Evolutionary conservation across 2,888 invertebrate species (phyloP).

Genomic region (Autographa pulchrina): DNA sequence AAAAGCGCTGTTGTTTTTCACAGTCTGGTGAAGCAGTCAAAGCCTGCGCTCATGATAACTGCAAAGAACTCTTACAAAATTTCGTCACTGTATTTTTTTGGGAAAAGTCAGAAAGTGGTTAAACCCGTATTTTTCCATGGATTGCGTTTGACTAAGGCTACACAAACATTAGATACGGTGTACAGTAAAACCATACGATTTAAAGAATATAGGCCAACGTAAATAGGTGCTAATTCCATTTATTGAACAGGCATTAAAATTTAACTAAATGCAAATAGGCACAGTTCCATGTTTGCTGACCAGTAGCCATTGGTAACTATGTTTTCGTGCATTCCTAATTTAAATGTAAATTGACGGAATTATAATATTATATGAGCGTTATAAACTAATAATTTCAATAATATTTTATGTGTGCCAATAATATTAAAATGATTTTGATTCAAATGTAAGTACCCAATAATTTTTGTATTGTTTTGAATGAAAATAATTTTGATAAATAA

Average conservation of each 20-base stretch:
- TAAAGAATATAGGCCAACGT: background rate
- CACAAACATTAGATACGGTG: background rate
- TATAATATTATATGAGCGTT: constrained; percentile 15
- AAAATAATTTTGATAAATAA: too few relatives aligned
- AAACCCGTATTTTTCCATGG: too few relatives aligned
- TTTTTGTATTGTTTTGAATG: too few relatives aligned
- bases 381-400: background rate
- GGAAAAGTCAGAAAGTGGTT: too few relatives aligned
- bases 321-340: constrained; percentile 49
- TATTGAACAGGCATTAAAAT: constrained; percentile 17
- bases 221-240: constrained; percentile 14
- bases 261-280: constrained; percentile 42
- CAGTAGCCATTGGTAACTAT: constrained; percentile 11
- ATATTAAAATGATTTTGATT: background rate
- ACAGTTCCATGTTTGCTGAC: constrained; percentile 17
- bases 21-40: too few relatives aligned
- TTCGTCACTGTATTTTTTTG: too few relatives aligned
- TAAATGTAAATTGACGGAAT: constrained; percentile 54
- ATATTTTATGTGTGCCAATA: background rate
- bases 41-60: too few relatives aligned
- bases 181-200: background rate
- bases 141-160: too few relatives aligned
- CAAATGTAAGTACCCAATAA: too few relatives aligned
- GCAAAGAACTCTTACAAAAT: too few relatives aligned
- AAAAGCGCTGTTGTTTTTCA: too few relatives aligned